A percentile compares a stretch with the other conserved stretches of the same genome.
Conservation (phyloP, 2,888 invertebrate species). For the Margaritifera margaritifera region DNA sequence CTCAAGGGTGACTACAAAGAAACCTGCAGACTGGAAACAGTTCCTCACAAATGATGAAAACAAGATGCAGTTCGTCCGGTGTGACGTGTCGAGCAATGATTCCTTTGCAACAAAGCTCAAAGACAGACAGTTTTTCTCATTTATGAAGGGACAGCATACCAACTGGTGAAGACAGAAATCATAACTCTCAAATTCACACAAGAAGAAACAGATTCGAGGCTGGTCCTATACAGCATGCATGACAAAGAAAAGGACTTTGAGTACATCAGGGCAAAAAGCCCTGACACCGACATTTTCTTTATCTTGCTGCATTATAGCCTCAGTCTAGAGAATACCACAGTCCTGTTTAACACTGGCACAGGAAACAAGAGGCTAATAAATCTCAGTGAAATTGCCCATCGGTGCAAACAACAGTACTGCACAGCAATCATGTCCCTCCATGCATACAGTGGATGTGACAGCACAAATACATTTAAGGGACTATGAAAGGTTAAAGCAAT, state of each 20-base stretch:
- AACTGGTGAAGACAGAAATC: no score
- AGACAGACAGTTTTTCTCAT: conserved; percentile 10
- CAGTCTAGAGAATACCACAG: not conserved
- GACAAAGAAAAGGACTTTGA: no score
- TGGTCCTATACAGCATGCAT: no score
- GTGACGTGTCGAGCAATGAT: no score
- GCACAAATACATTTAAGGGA: conserved; percentile 26
- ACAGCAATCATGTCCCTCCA: no score
- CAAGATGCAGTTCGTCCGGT: conserved; percentile 14
- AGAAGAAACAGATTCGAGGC: no score
- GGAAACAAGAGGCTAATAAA: conserved; percentile 21
- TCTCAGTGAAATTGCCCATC: no score
- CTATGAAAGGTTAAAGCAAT: conserved; percentile 16
- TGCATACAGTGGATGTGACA: no score
- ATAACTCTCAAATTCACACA: no score
- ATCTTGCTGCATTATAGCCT: conserved; percentile 19
- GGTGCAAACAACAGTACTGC: no score
- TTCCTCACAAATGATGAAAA: conserved; percentile 17
- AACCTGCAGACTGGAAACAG: conserved; percentile 17
- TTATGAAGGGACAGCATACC: conserved; percentile 21
- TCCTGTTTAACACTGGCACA: conserved; percentile 22
- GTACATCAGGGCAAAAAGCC: no score
- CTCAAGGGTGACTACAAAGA: conserved; percentile 10
- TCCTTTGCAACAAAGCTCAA: conserved; percentile 8
- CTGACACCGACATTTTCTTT: conserved; percentile 27